Conservation (phyloP, 1,140 invertebrate species). For the Drosophila rhopaloa region DNA sequence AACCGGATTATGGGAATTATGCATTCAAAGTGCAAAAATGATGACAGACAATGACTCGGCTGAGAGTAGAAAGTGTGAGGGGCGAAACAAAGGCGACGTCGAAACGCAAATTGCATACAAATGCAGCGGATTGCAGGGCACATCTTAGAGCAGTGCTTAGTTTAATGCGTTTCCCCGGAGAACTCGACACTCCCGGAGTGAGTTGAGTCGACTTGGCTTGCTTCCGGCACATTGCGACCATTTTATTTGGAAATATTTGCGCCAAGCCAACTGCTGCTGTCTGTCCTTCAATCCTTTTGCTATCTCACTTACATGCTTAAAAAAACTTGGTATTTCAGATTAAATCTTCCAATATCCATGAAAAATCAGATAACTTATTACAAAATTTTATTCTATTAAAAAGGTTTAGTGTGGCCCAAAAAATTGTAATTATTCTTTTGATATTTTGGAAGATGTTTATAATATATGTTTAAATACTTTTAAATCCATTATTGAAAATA, state of each 20-base stretch:
- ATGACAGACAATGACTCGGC: conserved; percentile 47
- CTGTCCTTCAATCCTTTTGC: conserved; percentile 32
- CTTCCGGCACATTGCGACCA: conserved; percentile 71
- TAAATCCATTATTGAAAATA: too few species aligned
- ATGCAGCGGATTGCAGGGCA: conserved; percentile 41
- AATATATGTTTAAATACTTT: too few species aligned
- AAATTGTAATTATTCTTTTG: too few species aligned
- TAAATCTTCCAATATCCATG: neutral
- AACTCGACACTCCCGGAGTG: conserved; percentile 25
- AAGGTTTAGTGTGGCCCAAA: too few species aligned
- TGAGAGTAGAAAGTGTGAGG: conserved; percentile 11
- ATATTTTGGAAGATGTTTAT: too few species aligned
- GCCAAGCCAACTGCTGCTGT: conserved; percentile 39
- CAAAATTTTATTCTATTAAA: too few species aligned
- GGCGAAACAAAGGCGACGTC: conserved; percentile 56
- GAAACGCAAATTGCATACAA: conserved; percentile 75
- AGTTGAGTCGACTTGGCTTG: conserved; percentile 47
- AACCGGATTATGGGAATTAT: conserved; percentile 72
- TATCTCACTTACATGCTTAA: conserved; percentile 7
- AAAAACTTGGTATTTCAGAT: neutral
- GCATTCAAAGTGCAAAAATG: conserved; percentile 70
- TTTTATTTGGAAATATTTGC: conserved; percentile 76
- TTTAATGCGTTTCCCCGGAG: conserved; percentile 67
- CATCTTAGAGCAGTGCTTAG: conserved; percentile 65
- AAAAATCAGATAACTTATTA: too few species aligned